phyloP scores from a whole-genome alignment of 2,113 vertebrate species.

The Montifringilla adamsi region DNA sequence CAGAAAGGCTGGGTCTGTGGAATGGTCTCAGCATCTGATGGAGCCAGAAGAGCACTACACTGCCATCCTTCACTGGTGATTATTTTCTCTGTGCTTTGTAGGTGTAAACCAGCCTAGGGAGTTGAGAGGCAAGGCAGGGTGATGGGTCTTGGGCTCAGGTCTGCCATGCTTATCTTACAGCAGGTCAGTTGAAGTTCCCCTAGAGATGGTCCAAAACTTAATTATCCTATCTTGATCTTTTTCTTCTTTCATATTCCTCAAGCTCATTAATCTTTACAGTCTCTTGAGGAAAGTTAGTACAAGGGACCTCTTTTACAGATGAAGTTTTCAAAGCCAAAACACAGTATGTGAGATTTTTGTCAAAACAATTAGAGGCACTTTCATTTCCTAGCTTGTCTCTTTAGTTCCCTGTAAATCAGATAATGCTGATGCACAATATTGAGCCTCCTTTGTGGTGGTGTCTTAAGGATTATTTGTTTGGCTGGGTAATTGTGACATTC shows the following conservation, averaged over 20 bases:
- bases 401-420: not conserved
- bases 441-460: not conserved
- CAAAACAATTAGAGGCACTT: not conserved
- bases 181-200: not conserved
- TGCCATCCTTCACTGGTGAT: not conserved
- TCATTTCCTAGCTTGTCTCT: not conserved
- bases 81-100: not conserved
- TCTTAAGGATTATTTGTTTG: not conserved
- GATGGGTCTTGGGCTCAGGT: not conserved
- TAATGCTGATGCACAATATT: not conserved
- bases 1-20: not conserved
- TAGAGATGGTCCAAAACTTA: not conserved
- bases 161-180: not conserved
- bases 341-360: not conserved
- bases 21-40: not conserved
- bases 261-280: not conserved
- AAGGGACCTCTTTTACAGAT: not conserved
- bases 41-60: not conserved
- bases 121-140: not conserved
- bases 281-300: not conserved
- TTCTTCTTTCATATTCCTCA: not conserved
- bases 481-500: not conserved
- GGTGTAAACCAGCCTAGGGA: not conserved
- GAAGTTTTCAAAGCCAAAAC: not conserved
- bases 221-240: not conserved